These are phyloP conservation scores for Casuarius casuarius DNA, from an alignment of 2,113 vertebrate species.

Conservation along the genomic window DNA sequence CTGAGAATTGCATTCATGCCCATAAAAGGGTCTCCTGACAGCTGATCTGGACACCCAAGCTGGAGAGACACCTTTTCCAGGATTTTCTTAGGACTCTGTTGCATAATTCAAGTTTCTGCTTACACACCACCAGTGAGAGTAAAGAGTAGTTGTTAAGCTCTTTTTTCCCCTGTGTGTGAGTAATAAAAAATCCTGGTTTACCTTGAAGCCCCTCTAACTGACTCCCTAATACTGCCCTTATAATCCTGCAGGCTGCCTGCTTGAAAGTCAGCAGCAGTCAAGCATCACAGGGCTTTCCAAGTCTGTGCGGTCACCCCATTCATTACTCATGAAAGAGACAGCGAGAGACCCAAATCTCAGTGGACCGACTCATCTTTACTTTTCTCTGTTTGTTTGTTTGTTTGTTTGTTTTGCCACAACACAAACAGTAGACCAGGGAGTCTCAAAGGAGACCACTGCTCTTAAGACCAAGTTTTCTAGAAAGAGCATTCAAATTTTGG, in stretches of 20 bases:
- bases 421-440: slow-evolving; percentile 21
- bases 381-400: slow-evolving; percentile 72
- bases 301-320: slow-evolving; percentile 68
- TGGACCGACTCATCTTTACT: slow-evolving; percentile 68
- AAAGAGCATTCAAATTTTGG: slow-evolving; percentile 49
- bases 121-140: not conserved
- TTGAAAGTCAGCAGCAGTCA: slow-evolving; percentile 49
- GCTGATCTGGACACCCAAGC: slow-evolving; percentile 4
- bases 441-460: slow-evolving; percentile 29
- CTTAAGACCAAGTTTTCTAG: slow-evolving; percentile 63
- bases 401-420: slow-evolving; percentile 74
- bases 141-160: not conserved
- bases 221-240: slow-evolving; percentile 3
- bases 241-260: slow-evolving; percentile 24
- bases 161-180: not conserved
- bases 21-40: not conserved
- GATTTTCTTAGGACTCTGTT: slow-evolving; percentile 22
- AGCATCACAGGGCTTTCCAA: slow-evolving; percentile 46
- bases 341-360: slow-evolving; percentile 64
- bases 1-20: not conserved
- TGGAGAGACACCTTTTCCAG: not conserved
- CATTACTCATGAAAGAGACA: slow-evolving; percentile 76
- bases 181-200: slow-evolving; percentile 22
- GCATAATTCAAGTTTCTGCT: slow-evolving; percentile 11
- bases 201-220: slow-evolving; percentile 28